Base-by-base conservation (phyloP, 2,797 vertebrate genomes). In the Takifugu rubripes region DNA sequence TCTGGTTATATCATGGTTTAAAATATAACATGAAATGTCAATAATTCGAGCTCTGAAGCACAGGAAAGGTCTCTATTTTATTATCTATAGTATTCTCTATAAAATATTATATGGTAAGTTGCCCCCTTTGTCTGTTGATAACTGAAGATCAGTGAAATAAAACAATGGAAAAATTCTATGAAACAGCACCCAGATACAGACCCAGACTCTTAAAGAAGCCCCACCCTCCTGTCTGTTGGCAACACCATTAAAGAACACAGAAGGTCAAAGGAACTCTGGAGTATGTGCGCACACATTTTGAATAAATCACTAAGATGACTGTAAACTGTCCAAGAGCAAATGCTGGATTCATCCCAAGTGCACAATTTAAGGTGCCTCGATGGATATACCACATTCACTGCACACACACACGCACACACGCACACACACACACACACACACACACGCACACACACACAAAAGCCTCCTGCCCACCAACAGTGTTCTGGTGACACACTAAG, bases 131-230 rank as follows among this genome's bases (percentile, higher is more conserved):
- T 21, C 21, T 21, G 21, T 21, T 21, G 21, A 21, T 21, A 21
- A 21, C 21, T 21, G 21, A 21, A 21, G 21, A 21, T 21, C 21
- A 29, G 27, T 29, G 27, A 29, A 29, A 29, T 29, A 29, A 29
- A 5, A 29, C 5, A 29, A 1, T 29, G 27, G 8, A 29, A 29
- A 29, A 6, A 29, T 29, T 5, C 62, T 62, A 33, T 11, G 33
- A 33, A 33, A 33, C 56, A 71, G 70, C 61, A 49, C 65, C 57
- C 15, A 21, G 55, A 52, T 68, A 62, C 52, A 70, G 73, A 69
- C 64, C 63, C 65, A 49, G 33, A 70, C 64, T 74, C 84, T 74
- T 64, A 79, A 71, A 53, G 56, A 48, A 66, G 57, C 64, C 72
- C 69, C 60, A 79, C 71, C 72, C 73, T 65, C 21, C n/a, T 50